phyloP scores from a whole-genome alignment of 2,113 vertebrate species.

The Onychostruthus taczanowskii region DNA sequence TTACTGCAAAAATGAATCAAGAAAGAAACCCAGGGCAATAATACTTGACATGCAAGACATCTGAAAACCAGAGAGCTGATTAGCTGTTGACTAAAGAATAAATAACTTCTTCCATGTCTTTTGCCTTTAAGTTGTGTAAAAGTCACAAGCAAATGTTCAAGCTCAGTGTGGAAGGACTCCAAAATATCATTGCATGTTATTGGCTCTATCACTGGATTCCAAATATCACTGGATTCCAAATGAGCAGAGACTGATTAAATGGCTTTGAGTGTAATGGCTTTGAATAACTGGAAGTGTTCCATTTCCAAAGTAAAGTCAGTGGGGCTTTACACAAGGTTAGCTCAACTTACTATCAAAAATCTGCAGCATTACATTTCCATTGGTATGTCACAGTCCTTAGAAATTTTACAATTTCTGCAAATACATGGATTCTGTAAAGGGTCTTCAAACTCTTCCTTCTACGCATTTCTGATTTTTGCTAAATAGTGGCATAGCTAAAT shows the following conservation, averaged over 20 bases:
- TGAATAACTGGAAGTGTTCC: not conserved
- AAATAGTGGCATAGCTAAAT: not conserved
- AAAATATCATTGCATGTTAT: not conserved
- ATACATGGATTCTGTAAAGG: not conserved
- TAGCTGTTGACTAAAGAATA: not conserved
- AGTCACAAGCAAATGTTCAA: not conserved
- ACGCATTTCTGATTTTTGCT: not conserved
- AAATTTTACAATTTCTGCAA: not conserved
- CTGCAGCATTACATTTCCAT: not conserved
- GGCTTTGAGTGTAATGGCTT: not conserved
- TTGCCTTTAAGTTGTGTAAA: not conserved
- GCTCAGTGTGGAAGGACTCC: not conserved
- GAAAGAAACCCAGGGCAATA: not conserved
- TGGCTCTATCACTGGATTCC: too few species aligned
- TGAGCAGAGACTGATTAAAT: not conserved
- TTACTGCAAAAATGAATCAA: not conserved
- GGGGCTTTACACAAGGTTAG: not conserved
- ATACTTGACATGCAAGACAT: not conserved
- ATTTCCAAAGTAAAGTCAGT: not conserved
- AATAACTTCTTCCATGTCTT: not conserved
- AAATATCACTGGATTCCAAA: not conserved
- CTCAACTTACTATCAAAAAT: not conserved
- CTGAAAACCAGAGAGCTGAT: not conserved
- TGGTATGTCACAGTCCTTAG: not conserved
- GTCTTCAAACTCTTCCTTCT: not conserved